phyloP scores from a whole-genome alignment of 2,888 invertebrate genomes.

The Drosophila demipolita region DNA sequence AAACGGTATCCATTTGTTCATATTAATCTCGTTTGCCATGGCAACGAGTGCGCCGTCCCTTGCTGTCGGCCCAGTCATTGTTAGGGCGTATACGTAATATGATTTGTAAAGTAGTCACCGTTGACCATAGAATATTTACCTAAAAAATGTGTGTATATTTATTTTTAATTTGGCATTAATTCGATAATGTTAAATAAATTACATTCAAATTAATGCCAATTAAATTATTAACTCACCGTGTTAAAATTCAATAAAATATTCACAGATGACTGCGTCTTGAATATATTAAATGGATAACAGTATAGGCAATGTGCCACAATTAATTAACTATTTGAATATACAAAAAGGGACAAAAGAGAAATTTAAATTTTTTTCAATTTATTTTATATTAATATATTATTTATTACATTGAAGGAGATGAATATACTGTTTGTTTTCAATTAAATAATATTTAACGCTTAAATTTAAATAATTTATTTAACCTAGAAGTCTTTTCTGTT shows the following conservation, averaged over 20 bases:
- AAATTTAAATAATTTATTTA: background rate
- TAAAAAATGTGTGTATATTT: slow-evolving; percentile 15
- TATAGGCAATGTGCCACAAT: slow-evolving; percentile 11
- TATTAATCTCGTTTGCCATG: slow-evolving; percentile 47
- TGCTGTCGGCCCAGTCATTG: background rate
- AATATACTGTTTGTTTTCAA: too few species aligned
- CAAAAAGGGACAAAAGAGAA: background rate
- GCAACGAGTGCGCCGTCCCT: slow-evolving; percentile 2
- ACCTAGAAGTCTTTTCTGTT: background rate
- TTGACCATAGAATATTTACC: background rate
- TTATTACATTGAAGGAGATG: background rate
- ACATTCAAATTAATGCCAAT: slow-evolving; percentile 47
- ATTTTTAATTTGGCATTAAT: slow-evolving; percentile 35
- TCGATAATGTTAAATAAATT: slow-evolving; percentile 34
- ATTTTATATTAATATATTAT: too few species aligned
- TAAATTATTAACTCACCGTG: slow-evolving; percentile 37
- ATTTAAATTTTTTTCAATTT: too few species aligned
- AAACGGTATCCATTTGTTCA: slow-evolving; percentile 48
- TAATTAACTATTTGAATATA: slow-evolving; percentile 18
- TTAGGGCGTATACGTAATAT: slow-evolving; percentile 11
- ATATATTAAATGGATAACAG: slow-evolving; percentile 22
- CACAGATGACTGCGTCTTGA: slow-evolving; percentile 30
- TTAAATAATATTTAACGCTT: too few species aligned
- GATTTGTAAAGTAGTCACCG: background rate
- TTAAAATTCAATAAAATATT: slow-evolving; percentile 28